Evolutionary conservation across 2,888 invertebrate species (phyloP), one percentile per base, ranked within the genome.

Genomic region (Thymelicus sylvestris): DNA sequence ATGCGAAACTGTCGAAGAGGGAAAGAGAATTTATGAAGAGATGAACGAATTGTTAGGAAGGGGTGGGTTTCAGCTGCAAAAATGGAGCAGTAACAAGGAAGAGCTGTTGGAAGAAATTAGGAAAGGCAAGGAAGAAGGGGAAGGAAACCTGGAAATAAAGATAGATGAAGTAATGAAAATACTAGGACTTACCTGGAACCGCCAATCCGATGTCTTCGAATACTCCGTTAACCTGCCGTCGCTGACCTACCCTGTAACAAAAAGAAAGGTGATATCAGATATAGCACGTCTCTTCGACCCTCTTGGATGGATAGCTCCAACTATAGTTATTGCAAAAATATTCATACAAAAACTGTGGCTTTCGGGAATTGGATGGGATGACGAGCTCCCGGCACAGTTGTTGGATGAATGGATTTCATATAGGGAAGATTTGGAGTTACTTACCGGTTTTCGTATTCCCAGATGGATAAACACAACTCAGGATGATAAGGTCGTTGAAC

Each of bases 271-370:
- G 15, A 73, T 81, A 8, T 80, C 82, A 0, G 80, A 82, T 15
- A 78, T 83, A 6, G 65, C 79, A 10, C 63, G 75, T 0, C 55
- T 83, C 1, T 85, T 77, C 65, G 81, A 83, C 63, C 82, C 82
- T 0, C 48, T 82, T 0, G 83, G 83, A 0, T 84, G 83, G 82
- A 59, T 80, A 0, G 78, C 81, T 0, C 81, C 80, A 0, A 52
- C 39, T 1, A 75, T 82, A 0, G 72, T 82, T n/a, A 66, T 44
- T 10, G 77, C 80, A 0, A 82, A 84, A 50, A 67, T 81, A 13
- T 76, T 82, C 6, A 81, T 83, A 5, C 81, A 83, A 68, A 77
- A 74, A 65, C 60, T 82, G 4, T 83, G 83, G 82, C 47, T 81
- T n/a, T 64, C 74, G 1, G 80, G 80, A 7, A 60, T 76, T 19